These are phyloP conservation scores for Tapirus indicus DNA, from an alignment of 2,797 vertebrate genomes.

Conservation along the genomic window DNA sequence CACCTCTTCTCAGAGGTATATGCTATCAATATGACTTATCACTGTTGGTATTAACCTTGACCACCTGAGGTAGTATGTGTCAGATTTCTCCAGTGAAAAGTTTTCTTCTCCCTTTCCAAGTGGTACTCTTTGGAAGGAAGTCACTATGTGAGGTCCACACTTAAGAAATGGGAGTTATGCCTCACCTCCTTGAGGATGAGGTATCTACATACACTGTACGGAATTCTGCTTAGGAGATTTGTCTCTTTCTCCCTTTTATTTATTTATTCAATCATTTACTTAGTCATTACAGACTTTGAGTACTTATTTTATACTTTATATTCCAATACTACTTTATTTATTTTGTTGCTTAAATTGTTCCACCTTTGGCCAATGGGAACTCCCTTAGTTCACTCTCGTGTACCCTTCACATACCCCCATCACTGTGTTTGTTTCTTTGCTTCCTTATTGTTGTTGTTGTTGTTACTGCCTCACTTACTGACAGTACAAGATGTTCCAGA, in stretches of 20 bases:
- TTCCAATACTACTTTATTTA: background rate
- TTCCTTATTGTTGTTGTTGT: background rate
- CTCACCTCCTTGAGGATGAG: background rate
- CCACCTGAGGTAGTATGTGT: background rate
- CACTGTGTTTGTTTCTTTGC: background rate
- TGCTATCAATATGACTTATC: background rate
- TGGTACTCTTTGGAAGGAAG: background rate
- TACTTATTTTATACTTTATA: background rate
- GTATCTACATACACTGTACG: background rate
- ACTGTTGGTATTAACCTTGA: background rate
- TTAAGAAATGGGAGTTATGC: background rate
- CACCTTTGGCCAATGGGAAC: background rate
- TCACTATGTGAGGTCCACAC: background rate
- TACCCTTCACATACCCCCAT: background rate
- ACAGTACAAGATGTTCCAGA: background rate
- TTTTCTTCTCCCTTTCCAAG: background rate
- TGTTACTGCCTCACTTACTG: background rate
- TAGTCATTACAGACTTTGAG: background rate
- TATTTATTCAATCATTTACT: background rate
- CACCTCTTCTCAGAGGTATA: background rate
- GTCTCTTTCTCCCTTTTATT: background rate
- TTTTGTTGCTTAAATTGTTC: background rate
- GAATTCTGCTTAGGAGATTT: background rate
- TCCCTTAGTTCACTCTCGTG: background rate
- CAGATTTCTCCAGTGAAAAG: background rate